Base-by-base conservation (phyloP, 2,888 invertebrate species). In the Fragum sueziense region DNA sequence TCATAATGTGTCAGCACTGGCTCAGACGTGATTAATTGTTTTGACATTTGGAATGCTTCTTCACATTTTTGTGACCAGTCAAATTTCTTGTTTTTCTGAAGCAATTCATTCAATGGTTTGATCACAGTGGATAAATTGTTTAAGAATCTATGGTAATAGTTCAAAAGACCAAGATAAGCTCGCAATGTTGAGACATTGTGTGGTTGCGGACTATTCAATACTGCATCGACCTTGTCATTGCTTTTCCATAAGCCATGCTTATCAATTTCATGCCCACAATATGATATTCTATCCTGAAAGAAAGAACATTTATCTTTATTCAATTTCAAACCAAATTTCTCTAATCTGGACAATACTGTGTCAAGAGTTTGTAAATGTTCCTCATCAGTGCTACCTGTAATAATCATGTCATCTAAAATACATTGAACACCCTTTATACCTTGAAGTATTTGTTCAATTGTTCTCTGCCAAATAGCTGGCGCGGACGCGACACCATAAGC, bases 401-500 rank as follows among this genome's bases (percentile, higher is more conserved):
- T 37, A n/a, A 41, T 22, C 67, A 62, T 51, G 20, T 62, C 76
- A n/a, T 71, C 71, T 1, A 68, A 22, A 25, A 67, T 72, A n/a
- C 47, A 57, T 2, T 54, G 65, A 11, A 57, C 29, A 6, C 57
- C 41, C 2, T 70, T 68, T 25, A 85, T 29, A 7, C 74, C 74
- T 11, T 76, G 65, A 17, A 82, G 59, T 6, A 85, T 54, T 17
- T 76, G 74, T 25, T 86, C 84, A 71, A 85, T 82, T 2, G 79
- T 71, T 7, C 80, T 31, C 47, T 87, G 85, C 72, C 71, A 84
- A 29, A 86, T 83, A 11, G 80, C 85, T 22, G 86, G 83, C 7
- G 82, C 82, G 7, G 81, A 71, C 1, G 82, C 74, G 14, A 87
- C 69, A 20, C 86, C 82, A 61, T 69, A 87, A 14, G 47, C 34